Evolutionary conservation across 2,797 vertebrate species (phyloP), one percentile per base, ranked within the genome.

Genomic region (Erithacus rubecula): DNA sequence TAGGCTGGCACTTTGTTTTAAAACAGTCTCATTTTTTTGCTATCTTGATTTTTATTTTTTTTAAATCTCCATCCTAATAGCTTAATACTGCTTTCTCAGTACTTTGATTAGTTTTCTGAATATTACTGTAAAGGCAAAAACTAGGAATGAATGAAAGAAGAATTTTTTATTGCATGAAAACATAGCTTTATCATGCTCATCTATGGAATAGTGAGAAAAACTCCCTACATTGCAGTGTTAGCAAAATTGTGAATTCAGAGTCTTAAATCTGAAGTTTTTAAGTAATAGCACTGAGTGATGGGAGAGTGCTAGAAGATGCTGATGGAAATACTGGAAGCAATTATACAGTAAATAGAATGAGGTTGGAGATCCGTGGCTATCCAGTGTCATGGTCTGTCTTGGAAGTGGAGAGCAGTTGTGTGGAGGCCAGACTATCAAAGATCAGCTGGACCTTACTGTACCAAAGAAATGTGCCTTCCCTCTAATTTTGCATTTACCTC

Each of bases 221-320:
- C 11, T 44, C 10, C 17, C 24, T 10, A 18, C 2, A 21, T 4
- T 15, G 2, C 2, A 1, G 2, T 8, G 10, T 30, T 68, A 67
- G 8, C 5, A 76, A 76, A 84, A 30, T 8, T 0, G 0, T 59
- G 21, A 82, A 69, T 89, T 78, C 13, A 21, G 30, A 60, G 32
- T 51, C 22, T 68, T 71, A 58, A 81, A 75, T 3, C 22, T 44
- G 15, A 51, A 56, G 9, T 53, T 87, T 65, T 46, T 39, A 39
- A 22, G 10, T 63, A 53, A 29, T 32, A 70, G 23, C 10, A 24
- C 15, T 65, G 15, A 16, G 19, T 52, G 62, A 58, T 36, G 20
- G 30, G 3, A 63, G 24, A 27, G 16, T 9, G 6, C 18, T 70
- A 20, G 41, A 64, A 51, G 36, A 36, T 34, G 6, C 14, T 69